phyloP scores from a whole-genome alignment of 2,888 invertebrate species.

The Syrphus vitripennis region DNA sequence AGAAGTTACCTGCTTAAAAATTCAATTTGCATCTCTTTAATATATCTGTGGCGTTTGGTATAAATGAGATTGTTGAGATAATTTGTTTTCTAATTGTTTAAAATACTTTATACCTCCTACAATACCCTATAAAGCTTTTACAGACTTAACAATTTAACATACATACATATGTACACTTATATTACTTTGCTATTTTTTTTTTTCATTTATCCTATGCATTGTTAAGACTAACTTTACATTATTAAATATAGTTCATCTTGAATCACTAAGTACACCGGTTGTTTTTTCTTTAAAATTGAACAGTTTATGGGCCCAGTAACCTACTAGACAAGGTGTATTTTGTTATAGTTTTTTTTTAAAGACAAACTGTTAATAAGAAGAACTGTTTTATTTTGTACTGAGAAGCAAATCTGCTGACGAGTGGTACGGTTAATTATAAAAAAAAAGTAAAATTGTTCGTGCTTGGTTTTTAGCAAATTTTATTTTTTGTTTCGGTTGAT shows the following conservation, averaged over 20 bases:
- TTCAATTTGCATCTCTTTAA: too few relatives aligned
- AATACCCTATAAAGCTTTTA: too few relatives aligned
- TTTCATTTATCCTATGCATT: neutral
- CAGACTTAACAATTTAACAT: too few relatives aligned
- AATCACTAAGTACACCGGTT: neutral
- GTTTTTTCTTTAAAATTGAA: neutral
- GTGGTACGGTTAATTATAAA: neutral
- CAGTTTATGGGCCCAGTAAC: neutral
- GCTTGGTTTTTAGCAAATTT: neutral
- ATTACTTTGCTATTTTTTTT: neutral
- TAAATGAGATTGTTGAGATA: too few relatives aligned
- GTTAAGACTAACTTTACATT: neutral
- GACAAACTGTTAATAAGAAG: neutral
- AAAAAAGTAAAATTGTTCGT: neutral
- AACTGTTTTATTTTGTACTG: neutral
- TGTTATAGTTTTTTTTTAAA: neutral
- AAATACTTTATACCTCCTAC: too few relatives aligned
- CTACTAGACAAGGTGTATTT: neutral
- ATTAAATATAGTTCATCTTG: neutral
- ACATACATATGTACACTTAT: too few relatives aligned
- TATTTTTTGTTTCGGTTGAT: neutral
- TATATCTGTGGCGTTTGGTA: too few relatives aligned
- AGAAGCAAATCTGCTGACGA: neutral
- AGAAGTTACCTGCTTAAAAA: too few relatives aligned
- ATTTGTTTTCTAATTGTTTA: too few relatives aligned